phyloP scores from a whole-genome alignment of 2,113 vertebrate genomes.

The Pseudois nayaur region DNA sequence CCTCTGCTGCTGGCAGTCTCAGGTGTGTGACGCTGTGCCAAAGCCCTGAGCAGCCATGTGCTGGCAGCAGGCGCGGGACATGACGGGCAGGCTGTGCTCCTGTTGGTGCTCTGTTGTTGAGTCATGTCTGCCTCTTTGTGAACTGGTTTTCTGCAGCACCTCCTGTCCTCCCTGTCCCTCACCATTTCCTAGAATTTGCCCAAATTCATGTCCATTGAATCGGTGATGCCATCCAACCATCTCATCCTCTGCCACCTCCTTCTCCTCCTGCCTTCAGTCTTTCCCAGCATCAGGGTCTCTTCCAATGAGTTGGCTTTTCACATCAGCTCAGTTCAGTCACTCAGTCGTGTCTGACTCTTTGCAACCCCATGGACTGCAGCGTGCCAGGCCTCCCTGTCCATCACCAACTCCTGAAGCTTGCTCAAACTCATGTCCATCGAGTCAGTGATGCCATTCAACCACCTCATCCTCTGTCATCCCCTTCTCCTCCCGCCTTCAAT shows the following conservation, averaged over 20 bases:
- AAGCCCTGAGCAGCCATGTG: neutral
- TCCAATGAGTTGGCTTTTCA: neutral
- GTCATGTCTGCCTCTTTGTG: neutral
- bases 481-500: neutral
- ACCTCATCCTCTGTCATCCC: neutral
- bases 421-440: neutral
- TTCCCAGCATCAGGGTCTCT: neutral
- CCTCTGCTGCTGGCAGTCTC: neutral
- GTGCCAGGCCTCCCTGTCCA: neutral
- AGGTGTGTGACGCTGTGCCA: too few species aligned
- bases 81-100: accelerated
- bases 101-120: neutral
- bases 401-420: neutral
- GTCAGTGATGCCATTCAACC: neutral
- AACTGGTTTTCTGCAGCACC: neutral
- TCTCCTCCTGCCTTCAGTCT: neutral
- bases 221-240: neutral
- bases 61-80: accelerated
- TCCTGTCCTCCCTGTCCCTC: neutral
- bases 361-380: neutral
- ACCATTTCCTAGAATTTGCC: neutral
- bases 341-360: neutral
- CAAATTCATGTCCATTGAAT: neutral
- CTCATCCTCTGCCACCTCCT: neutral
- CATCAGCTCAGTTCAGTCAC: neutral